Base-by-base conservation (phyloP, 2,888 invertebrate genomes). In the Cremastinae sp. region DNA sequence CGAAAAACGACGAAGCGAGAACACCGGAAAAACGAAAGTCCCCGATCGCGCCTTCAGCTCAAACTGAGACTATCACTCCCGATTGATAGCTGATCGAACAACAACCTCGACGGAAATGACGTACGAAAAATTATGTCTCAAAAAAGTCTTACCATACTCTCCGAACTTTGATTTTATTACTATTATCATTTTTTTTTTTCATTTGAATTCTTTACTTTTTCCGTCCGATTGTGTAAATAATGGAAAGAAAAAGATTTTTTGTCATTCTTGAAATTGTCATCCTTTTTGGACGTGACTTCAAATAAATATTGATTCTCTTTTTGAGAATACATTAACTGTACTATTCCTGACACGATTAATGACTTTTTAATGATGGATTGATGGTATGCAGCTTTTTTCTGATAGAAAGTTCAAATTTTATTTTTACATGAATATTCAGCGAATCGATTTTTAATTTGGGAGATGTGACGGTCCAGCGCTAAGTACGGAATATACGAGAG, bases 31-130 rank as follows among this genome's bases (percentile, higher is more conserved):
- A 12, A 49, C 1, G 10, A 22, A 51, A 22, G 10, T n/a, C 7
- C 14, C 4, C 1, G 62, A 74, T 68, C 10, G 68, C 62, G 16
- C 72, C 64, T 16, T 47, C 58, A 9, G 10, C 75, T 59, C 79
- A 83, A 8, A 64, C 77, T 10, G 80, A 79, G 37, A 78, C 61
- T 35, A 77, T 78, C 37, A 81, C 75, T 7, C 72, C 78, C 7
- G 82, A 82, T 20, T 80, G 62, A 80, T 28, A n/a, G n/a, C 62
- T 2, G 18, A 20, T 41, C 8, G 56, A 59, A 16, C 35, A 56
- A 45, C 14, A 18, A 16, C n/a, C n/a, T 9, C 61, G 10, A 9
- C 47, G 45, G 3, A 12, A 10, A 16, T 2, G 35, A 1, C 10
- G n/a, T 43, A 47, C 14, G 45, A 43, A 8, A 61, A 61, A 28